Base-by-base conservation (phyloP, 2,797 vertebrate species). In the Neoniphon sammara region DNA sequence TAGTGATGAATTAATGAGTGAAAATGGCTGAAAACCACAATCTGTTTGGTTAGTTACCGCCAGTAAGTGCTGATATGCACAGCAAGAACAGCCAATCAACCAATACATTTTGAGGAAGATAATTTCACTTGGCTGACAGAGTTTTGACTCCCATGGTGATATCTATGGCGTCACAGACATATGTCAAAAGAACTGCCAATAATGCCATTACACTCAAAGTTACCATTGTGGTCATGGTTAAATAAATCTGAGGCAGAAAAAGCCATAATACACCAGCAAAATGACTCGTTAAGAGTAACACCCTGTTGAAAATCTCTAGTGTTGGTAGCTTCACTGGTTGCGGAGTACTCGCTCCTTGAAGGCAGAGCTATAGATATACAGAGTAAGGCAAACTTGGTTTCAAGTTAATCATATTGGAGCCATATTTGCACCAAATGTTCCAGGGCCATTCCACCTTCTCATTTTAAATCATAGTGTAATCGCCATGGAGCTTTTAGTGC, bases 361-460 rank as follows among this genome's bases (percentile, higher is more conserved):
- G 89, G 80, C 86, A 86, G 89, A 87, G 85, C 91, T 75, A 84
- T 79, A 81, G 83, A 90, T 65, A 78, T 76, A 88, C 89, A 86
- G 78, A 77, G 81, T 88, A 92, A 92, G 91, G 89, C 91, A 91
- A 90, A 91, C 83, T 73, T 61, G 90, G 90, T 87, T 85, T 87
- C 67, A 71, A 77, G 71, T 73, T 73, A 66, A 70, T 79, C 66
- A 60, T 58, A 62, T 23, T n/a, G 10, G 70, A 77, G 81, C 85
- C 70, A 71, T 60, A 66, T 82, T 82, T 2, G 46, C 83, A 82
- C 77, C 81, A 86, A 85, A 86, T 2, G 73, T 34, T 85, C 72
- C 80, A 56, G 21, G 70, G 76, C 73, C 63, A 58, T 85, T 69
- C 70, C 79, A 76, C 65, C 75, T 53, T 62, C 42, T 59, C 39